Evolutionary conservation across 2,113 vertebrate genomes (phyloP), one percentile per base, ranked within the genome.

Genomic region (Sterrhoptilus dennistouni): DNA sequence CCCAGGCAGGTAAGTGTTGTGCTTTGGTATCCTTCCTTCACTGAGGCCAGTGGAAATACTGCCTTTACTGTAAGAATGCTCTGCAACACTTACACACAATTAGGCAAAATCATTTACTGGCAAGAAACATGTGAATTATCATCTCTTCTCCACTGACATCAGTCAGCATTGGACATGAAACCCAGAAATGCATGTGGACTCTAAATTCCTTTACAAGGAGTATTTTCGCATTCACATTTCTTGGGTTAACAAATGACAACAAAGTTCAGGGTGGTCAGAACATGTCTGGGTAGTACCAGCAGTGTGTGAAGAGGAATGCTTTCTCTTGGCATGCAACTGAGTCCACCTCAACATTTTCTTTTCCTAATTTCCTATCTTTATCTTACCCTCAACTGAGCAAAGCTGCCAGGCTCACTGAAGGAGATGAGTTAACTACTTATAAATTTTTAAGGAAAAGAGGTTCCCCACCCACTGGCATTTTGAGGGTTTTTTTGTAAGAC

Each of bases 111-210:
- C 23, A 45, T 25, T 64, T 28, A 42, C 23, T 45, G 33, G 35
- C 66, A 59, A 12, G n/a, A 90, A 45, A 86, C 3, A 53, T 0
- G 0, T 2, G 2, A 71, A 63, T 1, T 40, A 31, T 36, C 7
- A 66, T 14, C 9, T 54, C 38, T 68, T 52, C 33, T 29, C 27
- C 53, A 33, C 18, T 42, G 33, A 64, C 8, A 71, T 23, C 27
- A 25, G 35, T 25, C 25, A 80, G 38, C 25, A 69, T 0, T 8
- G 31, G 19, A 66, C 20, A 45, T 4, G 24, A 90, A 78, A 70
- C 36, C n/a, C 65, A 76, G 47, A 83, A 90, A 64, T 3, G 0
- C 3, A 68, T 24, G 11, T 27, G n/a, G 45, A 44, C 27, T 35
- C 0, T 36, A 40, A 52, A 27, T 24, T 53, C 12, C 19, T 36